Evolutionary conservation across 2,113 vertebrate genomes (phyloP), one percentile per base, ranked within the genome.

Genomic region (Benitochromis conjunctus): DNA sequence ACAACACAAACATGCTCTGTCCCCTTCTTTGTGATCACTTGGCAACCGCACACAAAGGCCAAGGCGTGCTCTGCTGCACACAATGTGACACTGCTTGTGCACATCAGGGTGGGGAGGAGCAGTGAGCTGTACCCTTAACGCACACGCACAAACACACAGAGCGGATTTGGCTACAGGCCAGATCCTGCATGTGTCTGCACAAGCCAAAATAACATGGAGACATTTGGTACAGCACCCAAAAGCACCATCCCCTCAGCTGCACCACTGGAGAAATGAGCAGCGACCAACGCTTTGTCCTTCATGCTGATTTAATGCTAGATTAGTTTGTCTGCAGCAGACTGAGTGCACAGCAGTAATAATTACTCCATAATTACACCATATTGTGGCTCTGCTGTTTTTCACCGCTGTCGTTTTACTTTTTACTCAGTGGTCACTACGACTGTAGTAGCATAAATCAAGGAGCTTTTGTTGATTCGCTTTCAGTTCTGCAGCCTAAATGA

Each of bases 21-120:
- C 56, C 34, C 85, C 89, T 77, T 86, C 48, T 84, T 88, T 82
- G 88, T 86, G 34, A 93, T 95, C 93, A 87, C 92, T 91, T 91
- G 91, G 93, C 95, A 96, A 95, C 95, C 60, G 24, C 88, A 90
- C 91, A 95, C 94, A 96, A 95, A 94, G 89, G 82, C 93, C 26
- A 66, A 84, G 90, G 79, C 79, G 10, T 78, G 87, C 82, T 94
- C 81, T 80, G 88, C 89, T 93, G 86, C 90, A 80, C 87, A 86
- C 88, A 92, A 84, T 91, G 88, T 93, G 89, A 92, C 89, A 90
- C 46, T 88, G 64, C 88, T 82, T 86, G 89, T 90, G 86, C 80
- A 66, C 9, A 10, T 87, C 74, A 86, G 88, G 79, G 31, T 71
- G 38, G 85, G 62, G 62, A 90, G 56, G 79, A 90, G 82, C 80